These are phyloP conservation scores for Ariolimax columbianus DNA, from an alignment of 2,888 invertebrate species.

Conservation along the genomic window DNA sequence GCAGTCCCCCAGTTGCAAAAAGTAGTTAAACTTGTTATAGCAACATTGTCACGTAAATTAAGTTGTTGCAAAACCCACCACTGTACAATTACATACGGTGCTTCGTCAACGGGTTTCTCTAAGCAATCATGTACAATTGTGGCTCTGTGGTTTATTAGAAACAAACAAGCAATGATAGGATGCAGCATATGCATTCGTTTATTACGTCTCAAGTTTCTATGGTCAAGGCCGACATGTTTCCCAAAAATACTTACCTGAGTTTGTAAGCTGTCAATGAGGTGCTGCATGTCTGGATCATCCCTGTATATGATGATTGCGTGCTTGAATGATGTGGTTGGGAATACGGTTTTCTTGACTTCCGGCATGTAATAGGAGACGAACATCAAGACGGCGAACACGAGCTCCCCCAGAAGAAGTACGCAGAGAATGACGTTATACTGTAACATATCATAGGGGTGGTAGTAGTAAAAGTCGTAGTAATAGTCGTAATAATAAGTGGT, in stretches of 20 bases:
- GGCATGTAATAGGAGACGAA: constrained; percentile 75
- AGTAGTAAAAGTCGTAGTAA: neutral
- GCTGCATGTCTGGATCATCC: constrained; percentile 73
- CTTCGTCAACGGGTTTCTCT: too few species aligned
- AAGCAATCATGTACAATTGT: too few species aligned
- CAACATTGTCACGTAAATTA: too few species aligned
- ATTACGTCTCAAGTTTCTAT: too few species aligned
- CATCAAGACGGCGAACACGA: constrained; percentile 67
- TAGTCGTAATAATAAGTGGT: neutral
- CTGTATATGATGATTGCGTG: constrained; percentile 74
- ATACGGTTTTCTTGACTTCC: constrained; percentile 64
- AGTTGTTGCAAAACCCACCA: too few species aligned
- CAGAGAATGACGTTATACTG: constrained; percentile 72
- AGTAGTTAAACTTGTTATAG: too few species aligned
- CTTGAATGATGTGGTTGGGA: constrained; percentile 69
- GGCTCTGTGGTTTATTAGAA: too few species aligned
- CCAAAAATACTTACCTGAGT: constrained; percentile 62
- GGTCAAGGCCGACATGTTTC: neutral
- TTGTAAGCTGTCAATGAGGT: constrained; percentile 75
- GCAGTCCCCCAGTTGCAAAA: too few species aligned
- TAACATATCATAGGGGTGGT: constrained; percentile 37
- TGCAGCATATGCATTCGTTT: too few species aligned
- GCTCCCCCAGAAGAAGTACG: constrained; percentile 68
- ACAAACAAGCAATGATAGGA: too few species aligned
- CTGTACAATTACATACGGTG: too few species aligned